A percentile compares a stretch with the other conserved stretches of the same genome.
phyloP scores from a whole-genome alignment of 2,888 invertebrate species.

The Xestobium rufovillosum region DNA sequence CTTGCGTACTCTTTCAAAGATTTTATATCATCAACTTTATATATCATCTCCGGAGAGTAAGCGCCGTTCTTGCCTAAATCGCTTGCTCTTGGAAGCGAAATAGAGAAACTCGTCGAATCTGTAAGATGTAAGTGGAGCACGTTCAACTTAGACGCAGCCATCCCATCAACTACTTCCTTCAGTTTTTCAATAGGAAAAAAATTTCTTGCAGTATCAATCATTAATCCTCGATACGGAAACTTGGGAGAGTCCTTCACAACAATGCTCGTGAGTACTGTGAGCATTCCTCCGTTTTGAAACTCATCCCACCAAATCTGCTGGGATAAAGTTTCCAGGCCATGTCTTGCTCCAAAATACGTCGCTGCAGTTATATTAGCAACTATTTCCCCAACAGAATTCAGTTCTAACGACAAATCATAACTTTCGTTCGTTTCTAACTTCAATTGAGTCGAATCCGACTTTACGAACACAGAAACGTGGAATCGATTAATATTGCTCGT shows the following conservation, averaged over 20 bases:
- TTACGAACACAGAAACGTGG: conserved; percentile 47
- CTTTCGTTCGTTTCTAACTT: conserved; percentile 63
- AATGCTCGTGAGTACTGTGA: conserved; percentile 56
- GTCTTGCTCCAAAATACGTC: conserved; percentile 66
- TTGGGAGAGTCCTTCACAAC: conserved; percentile 66
- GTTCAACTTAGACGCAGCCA: conserved; percentile 81
- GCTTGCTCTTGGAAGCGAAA: conserved; percentile 63
- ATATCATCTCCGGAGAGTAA: conserved; percentile 61
- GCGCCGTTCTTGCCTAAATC: conserved; percentile 75
- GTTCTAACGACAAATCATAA: conserved; percentile 41
- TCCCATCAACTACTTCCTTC: conserved; percentile 69
- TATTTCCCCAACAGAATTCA: conserved; percentile 47
- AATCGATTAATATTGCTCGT: conserved; percentile 15
- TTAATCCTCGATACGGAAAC: conserved; percentile 71
- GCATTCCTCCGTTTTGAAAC: conserved; percentile 47
- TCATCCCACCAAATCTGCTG: conserved; percentile 71
- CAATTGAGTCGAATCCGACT: conserved; percentile 46
- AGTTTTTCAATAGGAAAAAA: conserved; percentile 66
- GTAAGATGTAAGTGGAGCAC: conserved; percentile 85
- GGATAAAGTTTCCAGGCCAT: conserved; percentile 65
- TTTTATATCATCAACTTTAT: conserved; percentile 59
- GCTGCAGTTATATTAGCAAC: conserved; percentile 50
- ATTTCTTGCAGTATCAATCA: conserved; percentile 85
- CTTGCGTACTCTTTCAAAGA: conserved; percentile 66
- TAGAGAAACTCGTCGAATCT: conserved; percentile 86